Conservation (phyloP, 2,113 vertebrate genomes). For the Corydoras maculifer region DNA sequence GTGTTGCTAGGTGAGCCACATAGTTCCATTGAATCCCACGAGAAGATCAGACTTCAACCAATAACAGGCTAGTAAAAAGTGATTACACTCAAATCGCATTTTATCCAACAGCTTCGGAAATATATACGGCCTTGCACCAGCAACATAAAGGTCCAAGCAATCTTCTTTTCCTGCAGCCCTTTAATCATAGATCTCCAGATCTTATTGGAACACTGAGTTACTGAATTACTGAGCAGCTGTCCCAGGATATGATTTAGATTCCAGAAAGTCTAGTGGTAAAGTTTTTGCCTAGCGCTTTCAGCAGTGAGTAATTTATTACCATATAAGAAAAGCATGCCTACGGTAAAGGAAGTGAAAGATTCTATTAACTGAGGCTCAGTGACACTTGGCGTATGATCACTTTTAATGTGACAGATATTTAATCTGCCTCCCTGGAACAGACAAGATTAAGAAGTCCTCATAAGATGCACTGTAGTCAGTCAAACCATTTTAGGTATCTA, state of each 20-base stretch:
- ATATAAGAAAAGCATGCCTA: not conserved
- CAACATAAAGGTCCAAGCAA: conserved; percentile 9
- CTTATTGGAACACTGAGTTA: conserved; percentile 8
- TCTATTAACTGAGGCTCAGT: not conserved
- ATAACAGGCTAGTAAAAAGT: not conserved
- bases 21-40: conserved; percentile 16
- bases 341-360: not conserved
- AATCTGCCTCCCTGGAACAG: no score
- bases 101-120: not conserved
- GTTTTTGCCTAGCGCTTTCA: not conserved
- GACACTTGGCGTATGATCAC: not conserved
- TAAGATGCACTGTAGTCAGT: no score
- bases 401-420: not conserved
- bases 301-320: not conserved
- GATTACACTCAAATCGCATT: not conserved
- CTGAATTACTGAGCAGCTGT: conserved; percentile 9
- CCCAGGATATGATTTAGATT: conserved; percentile 21
- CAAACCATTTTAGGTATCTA: no score
- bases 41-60: conserved; percentile 22
- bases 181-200: conserved; percentile 19
- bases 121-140: conserved; percentile 26
- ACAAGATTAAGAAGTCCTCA: no score
- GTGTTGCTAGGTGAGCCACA: conserved; percentile 35
- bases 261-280: conserved; percentile 14
- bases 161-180: conserved; percentile 28